Evolutionary conservation across 2,113 vertebrate species (phyloP).

Genomic region (Syrrhaptes paradoxus): DNA sequence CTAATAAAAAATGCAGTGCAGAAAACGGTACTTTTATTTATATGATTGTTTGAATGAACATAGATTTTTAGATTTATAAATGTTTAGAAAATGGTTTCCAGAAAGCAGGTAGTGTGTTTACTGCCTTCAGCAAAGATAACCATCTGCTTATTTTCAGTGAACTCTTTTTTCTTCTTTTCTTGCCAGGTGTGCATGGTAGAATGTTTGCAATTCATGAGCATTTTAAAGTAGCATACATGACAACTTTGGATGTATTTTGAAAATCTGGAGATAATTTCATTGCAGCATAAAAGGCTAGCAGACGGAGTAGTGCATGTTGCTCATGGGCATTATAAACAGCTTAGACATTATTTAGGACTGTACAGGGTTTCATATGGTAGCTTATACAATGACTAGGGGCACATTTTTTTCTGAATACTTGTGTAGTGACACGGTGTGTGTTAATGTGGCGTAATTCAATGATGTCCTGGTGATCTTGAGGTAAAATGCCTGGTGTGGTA

Average conservation of each 20-base stretch:
- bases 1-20: background rate
- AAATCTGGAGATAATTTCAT: background rate
- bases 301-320: background rate
- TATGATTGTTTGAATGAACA: background rate
- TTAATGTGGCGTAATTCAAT: background rate
- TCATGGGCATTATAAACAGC: background rate
- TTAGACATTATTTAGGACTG: background rate
- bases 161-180: background rate
- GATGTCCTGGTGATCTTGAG: background rate
- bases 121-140: background rate
- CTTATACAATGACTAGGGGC: background rate
- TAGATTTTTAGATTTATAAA: background rate
- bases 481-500: background rate
- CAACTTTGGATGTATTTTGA: background rate
- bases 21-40: background rate
- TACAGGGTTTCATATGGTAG: background rate
- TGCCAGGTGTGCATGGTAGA: background rate
- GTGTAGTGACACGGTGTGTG: background rate
- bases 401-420: background rate
- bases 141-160: slow-evolving; percentile 11
- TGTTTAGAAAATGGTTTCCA: slow-evolving; percentile 35
- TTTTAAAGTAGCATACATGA: background rate
- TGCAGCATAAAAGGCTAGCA: background rate
- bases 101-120: background rate
- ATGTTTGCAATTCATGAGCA: background rate